Conservation (phyloP, 2,888 invertebrate species). For the Xanthia icteritia region DNA sequence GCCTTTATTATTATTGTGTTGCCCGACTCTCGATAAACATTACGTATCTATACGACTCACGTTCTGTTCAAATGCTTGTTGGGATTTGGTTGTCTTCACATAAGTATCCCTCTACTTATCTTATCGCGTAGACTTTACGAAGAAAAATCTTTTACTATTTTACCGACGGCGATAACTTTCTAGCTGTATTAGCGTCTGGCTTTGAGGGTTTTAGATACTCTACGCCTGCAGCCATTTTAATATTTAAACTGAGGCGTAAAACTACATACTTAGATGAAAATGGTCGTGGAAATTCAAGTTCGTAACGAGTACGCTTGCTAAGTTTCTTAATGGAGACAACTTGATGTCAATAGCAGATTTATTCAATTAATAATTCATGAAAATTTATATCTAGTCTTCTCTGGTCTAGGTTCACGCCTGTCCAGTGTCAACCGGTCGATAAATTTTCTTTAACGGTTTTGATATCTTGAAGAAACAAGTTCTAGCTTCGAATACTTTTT, state of each 20-base stretch:
- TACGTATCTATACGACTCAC: conserved; percentile 72
- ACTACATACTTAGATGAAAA: neutral
- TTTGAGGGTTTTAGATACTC: conserved; percentile 35
- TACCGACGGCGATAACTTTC: conserved; percentile 53
- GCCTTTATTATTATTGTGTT: conserved; percentile 88
- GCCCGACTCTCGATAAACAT: conserved; percentile 82
- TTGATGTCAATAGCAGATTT: conserved; percentile 51
- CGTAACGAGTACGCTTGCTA: neutral
- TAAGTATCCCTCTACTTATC: conserved; percentile 62
- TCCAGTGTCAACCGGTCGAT: conserved; percentile 74
- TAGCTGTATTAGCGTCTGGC: conserved; percentile 49
- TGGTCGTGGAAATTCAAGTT: neutral
- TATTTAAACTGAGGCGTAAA: conserved; percentile 26
- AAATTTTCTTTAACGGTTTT: conserved; percentile 73
- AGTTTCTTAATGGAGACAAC: conserved; percentile 33
- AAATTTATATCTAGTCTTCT: conserved; percentile 62
- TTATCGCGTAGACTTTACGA: conserved; percentile 60
- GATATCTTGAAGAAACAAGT: conserved; percentile 67
- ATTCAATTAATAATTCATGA: conserved; percentile 73
- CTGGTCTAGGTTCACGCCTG: conserved; percentile 61
- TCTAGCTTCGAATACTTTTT: conserved; percentile 71
- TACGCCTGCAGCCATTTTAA: conserved; percentile 37
- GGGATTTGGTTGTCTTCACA: conserved; percentile 68
- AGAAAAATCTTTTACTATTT: conserved; percentile 65
- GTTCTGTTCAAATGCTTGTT: conserved; percentile 66